Evolutionary conservation across 2,797 vertebrate genomes (phyloP).

Genomic region (Malurus splendens): DNA sequence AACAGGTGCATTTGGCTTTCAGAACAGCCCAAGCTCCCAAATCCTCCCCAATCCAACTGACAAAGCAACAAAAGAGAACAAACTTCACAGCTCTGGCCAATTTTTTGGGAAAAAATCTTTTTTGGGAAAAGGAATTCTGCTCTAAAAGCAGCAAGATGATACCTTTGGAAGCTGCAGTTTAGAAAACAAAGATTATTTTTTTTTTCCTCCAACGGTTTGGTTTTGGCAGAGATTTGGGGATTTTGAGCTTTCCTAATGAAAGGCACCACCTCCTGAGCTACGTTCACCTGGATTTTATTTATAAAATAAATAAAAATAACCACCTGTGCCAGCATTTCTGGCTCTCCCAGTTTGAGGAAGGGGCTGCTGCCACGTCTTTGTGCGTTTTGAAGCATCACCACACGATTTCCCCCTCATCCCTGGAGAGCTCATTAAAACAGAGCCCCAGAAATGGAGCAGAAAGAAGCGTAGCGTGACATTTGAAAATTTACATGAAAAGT

Average conservation of each 20-base stretch:
- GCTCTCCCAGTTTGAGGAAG: neutral
- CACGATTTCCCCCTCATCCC: neutral
- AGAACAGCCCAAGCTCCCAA: neutral
- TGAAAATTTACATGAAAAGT: neutral
- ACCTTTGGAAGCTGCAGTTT: neutral
- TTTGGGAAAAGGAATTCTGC: accelerated
- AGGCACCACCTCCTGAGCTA: neutral
- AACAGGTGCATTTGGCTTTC: conserved; percentile 8
- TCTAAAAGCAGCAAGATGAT: neutral
- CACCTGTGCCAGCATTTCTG: neutral
- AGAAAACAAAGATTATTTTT: neutral
- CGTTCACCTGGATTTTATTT: neutral
- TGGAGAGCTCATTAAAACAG: neutral
- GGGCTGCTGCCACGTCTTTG: neutral
- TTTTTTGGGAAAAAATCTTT: accelerated
- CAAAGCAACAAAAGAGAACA: neutral
- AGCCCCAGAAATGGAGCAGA: conserved; percentile 9
- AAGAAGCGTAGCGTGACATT: neutral
- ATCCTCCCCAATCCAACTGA: neutral
- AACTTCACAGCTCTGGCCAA: neutral
- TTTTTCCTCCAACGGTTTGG: neutral
- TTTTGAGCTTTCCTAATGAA: neutral
- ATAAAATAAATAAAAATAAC: neutral
- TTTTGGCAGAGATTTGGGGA: neutral
- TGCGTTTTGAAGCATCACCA: neutral